Conservation (phyloP, 2,113 vertebrate genomes). For the Epinephelus fuscoguttatus region DNA sequence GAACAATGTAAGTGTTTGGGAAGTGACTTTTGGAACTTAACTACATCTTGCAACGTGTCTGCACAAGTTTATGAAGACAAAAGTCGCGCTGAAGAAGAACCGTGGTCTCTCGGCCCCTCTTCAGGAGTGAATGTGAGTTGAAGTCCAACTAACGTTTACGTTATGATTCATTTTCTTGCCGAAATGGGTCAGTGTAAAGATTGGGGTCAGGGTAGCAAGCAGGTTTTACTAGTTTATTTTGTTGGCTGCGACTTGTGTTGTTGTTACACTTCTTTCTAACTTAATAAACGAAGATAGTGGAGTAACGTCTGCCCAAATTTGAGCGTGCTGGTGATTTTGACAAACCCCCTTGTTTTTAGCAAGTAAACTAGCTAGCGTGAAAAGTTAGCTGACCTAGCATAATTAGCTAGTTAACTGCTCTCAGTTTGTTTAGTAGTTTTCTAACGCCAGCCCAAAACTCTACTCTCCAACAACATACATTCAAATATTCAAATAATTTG, state of each 20-base stretch:
- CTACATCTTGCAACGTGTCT: neutral
- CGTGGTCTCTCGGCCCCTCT: constrained; percentile 7
- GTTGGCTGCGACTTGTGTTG: neutral
- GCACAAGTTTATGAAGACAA: neutral
- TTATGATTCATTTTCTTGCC: neutral
- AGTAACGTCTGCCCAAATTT: neutral
- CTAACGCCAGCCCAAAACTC: neutral
- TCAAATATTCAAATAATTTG: neutral
- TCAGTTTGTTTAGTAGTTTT: neutral
- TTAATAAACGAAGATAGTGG: neutral
- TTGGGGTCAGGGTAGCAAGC: neutral
- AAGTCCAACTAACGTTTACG: constrained; percentile 44
- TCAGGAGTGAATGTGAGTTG: constrained; percentile 55
- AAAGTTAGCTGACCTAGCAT: constrained; percentile 14
- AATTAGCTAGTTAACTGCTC: neutral
- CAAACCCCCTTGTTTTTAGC: constrained; percentile 73
- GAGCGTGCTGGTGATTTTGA: constrained; percentile 6
- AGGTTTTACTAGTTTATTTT: neutral
- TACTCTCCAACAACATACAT: neutral
- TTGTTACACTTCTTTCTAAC: neutral
- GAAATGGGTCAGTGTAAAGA: neutral
- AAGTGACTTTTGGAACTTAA: constrained; percentile 20
- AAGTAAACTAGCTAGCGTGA: constrained; percentile 26
- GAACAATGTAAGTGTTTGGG: neutral
- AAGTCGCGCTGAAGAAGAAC: neutral